Evolutionary conservation across 1,140 invertebrate genomes (phyloP).

Genomic region (Oncopeltus fasciatus): DNA sequence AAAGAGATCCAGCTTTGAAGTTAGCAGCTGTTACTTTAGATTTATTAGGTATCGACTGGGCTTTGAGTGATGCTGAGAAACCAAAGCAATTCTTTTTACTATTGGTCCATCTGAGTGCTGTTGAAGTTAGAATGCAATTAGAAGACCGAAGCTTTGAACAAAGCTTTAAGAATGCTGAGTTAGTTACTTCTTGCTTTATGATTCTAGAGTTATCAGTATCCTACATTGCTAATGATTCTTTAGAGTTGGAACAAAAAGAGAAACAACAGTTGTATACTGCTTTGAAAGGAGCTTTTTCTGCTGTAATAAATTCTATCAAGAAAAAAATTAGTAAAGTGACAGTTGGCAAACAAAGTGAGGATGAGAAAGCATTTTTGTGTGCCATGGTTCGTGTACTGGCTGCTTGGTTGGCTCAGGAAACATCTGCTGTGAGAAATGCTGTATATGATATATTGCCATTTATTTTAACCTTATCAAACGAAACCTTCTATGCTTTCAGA

Average conservation of each 20-base stretch:
- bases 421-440: constrained; percentile 69
- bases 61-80: constrained; percentile 58
- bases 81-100: constrained; percentile 69
- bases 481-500: constrained; percentile 55
- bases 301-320: constrained; percentile 57
- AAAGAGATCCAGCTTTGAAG: constrained; percentile 73
- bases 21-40: constrained; percentile 65
- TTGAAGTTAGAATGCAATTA: constrained; percentile 83
- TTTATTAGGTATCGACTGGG: constrained; percentile 70
- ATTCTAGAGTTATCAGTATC: constrained; percentile 67
- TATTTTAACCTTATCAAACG: constrained; percentile 61
- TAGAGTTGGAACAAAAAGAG: constrained; percentile 76
- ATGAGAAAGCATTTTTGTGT: constrained; percentile 58
- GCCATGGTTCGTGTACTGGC: constrained; percentile 69
- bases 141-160: constrained; percentile 67
- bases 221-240: constrained; percentile 62
- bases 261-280: constrained; percentile 78
- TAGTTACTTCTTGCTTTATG: constrained; percentile 68
- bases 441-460: constrained; percentile 65
- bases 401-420: constrained; percentile 82
- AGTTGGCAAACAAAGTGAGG: constrained; percentile 46
- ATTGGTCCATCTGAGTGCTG: constrained; percentile 69
- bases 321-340: constrained; percentile 38
- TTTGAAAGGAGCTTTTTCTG: constrained; percentile 77
- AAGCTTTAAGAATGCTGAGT: constrained; percentile 54